A percentile compares a stretch with the other conserved stretches of the same genome.
Evolutionary conservation across 2,113 vertebrate genomes (phyloP).

Genomic region (Lipophrys pholis): DNA sequence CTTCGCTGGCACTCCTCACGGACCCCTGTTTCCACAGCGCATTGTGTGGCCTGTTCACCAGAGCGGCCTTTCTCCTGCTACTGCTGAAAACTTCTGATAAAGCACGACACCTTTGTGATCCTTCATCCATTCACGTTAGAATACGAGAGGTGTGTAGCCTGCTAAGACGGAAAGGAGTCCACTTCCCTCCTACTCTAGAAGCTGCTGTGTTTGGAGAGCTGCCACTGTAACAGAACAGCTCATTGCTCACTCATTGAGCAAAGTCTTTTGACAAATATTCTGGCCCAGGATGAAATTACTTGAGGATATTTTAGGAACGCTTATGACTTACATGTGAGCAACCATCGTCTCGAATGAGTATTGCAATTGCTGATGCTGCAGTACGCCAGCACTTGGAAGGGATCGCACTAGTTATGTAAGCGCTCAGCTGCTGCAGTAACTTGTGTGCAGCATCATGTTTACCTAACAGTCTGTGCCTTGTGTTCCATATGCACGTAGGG

Average conservation of each 20-base stretch:
- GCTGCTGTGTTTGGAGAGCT: constrained; percentile 51
- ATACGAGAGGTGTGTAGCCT: constrained; percentile 64
- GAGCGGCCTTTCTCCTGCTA: constrained; percentile 69
- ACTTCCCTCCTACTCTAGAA: constrained; percentile 66
- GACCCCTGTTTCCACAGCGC: constrained; percentile 80
- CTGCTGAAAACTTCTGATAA: constrained; percentile 62
- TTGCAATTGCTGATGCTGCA: constrained; percentile 47
- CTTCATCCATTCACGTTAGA: constrained; percentile 62
- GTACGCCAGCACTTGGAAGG: constrained; percentile 7
- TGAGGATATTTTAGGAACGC: constrained; percentile 31
- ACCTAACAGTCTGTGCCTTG: background rate
- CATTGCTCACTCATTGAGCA: constrained; percentile 1
- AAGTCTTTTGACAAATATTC: background rate
- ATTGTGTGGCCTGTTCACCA: constrained; percentile 78
- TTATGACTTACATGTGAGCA: constrained; percentile 24
- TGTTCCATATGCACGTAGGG: background rate
- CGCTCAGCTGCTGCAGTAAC: constrained; percentile 16
- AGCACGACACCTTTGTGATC: constrained; percentile 41
- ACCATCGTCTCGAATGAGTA: constrained; percentile 12
- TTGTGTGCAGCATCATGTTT: constrained; percentile 28
- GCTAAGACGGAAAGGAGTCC: constrained; percentile 76
- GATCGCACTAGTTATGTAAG: constrained; percentile 34
- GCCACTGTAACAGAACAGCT: constrained; percentile 10
- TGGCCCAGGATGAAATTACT: constrained; percentile 20
- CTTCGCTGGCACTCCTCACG: constrained; percentile 79